Evolutionary conservation across 1,140 invertebrate species (phyloP).

Genomic region (Charaxes varanes): DNA sequence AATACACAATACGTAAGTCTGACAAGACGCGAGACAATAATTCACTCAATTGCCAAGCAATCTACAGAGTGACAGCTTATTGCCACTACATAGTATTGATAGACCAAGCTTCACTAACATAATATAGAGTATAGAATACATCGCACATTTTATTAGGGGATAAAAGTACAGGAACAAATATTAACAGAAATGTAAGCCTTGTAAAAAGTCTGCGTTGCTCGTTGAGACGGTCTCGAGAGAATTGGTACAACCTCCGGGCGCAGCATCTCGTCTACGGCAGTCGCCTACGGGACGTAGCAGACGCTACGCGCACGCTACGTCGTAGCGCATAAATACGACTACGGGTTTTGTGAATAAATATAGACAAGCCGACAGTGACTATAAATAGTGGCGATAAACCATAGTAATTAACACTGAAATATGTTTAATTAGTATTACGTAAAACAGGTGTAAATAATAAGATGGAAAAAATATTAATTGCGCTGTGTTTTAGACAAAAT

Average conservation of each 20-base stretch:
- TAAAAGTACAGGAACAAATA: background rate
- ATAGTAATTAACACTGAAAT: too few relatives aligned
- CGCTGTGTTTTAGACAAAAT: too few relatives aligned
- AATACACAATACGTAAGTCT: background rate
- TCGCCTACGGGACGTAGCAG: constrained; percentile 50
- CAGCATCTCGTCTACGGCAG: constrained; percentile 43
- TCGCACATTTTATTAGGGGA: constrained; percentile 3
- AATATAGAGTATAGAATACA: background rate
- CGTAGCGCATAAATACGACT: constrained; percentile 21
- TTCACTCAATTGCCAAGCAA: constrained; percentile 11
- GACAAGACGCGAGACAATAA: constrained; percentile 6
- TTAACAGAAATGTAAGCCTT: constrained; percentile 12
- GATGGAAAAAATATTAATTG: too few relatives aligned
- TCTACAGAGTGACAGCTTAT: constrained; percentile 15
- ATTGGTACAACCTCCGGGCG: constrained; percentile 15
- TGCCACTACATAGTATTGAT: constrained; percentile 13
- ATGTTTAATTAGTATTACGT: too few relatives aligned
- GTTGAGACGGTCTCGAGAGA: constrained; percentile 12
- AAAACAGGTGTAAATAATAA: too few relatives aligned
- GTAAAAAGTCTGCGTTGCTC: constrained; percentile 10
- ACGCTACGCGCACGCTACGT: constrained; percentile 41
- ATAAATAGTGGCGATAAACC: background rate
- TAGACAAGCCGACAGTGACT: too few relatives aligned
- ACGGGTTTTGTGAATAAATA: too few relatives aligned
- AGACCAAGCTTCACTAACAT: constrained; percentile 7